A percentile compares a stretch with the other conserved stretches of the same genome.
Conservation (phyloP, 2,797 vertebrate species). For the Triplophysa bombifrons region DNA sequence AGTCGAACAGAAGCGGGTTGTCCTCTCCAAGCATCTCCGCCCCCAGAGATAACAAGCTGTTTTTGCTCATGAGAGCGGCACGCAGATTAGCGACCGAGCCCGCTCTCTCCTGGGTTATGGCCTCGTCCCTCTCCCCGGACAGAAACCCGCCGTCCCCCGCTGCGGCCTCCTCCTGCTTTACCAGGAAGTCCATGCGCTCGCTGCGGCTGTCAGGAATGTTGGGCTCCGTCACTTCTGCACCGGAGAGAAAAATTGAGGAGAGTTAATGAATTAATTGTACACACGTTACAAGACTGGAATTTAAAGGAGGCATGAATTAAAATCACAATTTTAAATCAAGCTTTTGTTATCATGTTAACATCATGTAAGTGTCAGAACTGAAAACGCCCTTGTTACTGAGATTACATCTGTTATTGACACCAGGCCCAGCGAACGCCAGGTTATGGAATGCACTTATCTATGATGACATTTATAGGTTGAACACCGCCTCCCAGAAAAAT, state of each 20-base stretch:
- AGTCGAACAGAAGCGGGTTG: slow-evolving; percentile 92
- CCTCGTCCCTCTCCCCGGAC: slow-evolving; percentile 85
- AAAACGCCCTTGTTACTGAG: too few species aligned
- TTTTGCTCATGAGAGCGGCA: slow-evolving; percentile 96
- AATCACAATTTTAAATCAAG: too few species aligned
- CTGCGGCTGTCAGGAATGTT: slow-evolving; percentile 86
- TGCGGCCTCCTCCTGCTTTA: slow-evolving; percentile 85
- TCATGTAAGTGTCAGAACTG: too few species aligned
- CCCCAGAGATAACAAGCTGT: slow-evolving; percentile 94
- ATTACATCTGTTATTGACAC: too few species aligned
- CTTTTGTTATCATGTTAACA: too few species aligned
- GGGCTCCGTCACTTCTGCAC: slow-evolving; percentile 84
- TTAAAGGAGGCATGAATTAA: neutral
- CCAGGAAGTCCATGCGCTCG: slow-evolving; percentile 85
- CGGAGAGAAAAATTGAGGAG: slow-evolving; percentile 63
- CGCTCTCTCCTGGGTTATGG: slow-evolving; percentile 60
- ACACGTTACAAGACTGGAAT: neutral
- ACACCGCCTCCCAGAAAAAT: too few species aligned
- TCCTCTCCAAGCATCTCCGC: slow-evolving; percentile 93
- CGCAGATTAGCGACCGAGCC: slow-evolving; percentile 90
- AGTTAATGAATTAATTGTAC: slow-evolving; percentile 4
- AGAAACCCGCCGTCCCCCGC: slow-evolving; percentile 71
- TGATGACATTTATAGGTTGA: too few species aligned
- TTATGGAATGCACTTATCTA: too few species aligned
- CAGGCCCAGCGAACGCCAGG: too few species aligned